Percentiles rank a stretch among this genome's conserved stretches.
Evolutionary conservation across 2,797 vertebrate species (phyloP).

Genomic region (Pseudotriccus pelzelni): DNA sequence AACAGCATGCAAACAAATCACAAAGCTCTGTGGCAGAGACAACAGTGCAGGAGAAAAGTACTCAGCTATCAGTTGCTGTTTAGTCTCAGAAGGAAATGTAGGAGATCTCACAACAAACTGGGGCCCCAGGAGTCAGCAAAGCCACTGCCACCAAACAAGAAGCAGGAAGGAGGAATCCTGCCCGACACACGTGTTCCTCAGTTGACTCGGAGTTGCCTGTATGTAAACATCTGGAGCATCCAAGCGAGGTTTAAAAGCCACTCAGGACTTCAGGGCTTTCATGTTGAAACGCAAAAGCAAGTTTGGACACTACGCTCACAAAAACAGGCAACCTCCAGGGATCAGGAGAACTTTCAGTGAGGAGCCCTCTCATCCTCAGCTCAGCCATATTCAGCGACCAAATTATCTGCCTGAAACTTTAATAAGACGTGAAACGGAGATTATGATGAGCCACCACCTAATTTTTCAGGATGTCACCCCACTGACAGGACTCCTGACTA

Average conservation of each 20-base stretch:
- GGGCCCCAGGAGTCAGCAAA: not conserved
- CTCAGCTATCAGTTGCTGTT: not conserved
- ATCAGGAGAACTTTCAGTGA: not conserved
- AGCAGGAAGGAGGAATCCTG: not conserved
- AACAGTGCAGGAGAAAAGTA: not conserved
- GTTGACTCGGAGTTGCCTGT: not conserved
- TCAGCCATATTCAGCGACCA: not conserved
- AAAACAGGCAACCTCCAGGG: not conserved
- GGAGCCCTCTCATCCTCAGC: not conserved
- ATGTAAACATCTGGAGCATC: not conserved
- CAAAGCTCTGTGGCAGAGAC: not conserved
- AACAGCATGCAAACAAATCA: not conserved
- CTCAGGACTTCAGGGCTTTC: not conserved
- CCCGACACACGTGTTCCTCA: not conserved
- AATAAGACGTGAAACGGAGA: not conserved
- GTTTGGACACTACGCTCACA: not conserved
- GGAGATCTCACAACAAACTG: not conserved
- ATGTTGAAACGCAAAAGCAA: not conserved
- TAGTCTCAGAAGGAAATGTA: not conserved
- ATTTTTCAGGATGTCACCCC: not conserved
- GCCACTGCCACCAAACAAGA: not conserved
- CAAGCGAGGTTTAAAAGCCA: not conserved
- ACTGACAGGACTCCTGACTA: not conserved
- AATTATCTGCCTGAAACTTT: not conserved
- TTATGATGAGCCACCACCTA: not conserved